phyloP scores from a whole-genome alignment of 2,888 invertebrate species.

The Caenorhabditis auriculariae region DNA sequence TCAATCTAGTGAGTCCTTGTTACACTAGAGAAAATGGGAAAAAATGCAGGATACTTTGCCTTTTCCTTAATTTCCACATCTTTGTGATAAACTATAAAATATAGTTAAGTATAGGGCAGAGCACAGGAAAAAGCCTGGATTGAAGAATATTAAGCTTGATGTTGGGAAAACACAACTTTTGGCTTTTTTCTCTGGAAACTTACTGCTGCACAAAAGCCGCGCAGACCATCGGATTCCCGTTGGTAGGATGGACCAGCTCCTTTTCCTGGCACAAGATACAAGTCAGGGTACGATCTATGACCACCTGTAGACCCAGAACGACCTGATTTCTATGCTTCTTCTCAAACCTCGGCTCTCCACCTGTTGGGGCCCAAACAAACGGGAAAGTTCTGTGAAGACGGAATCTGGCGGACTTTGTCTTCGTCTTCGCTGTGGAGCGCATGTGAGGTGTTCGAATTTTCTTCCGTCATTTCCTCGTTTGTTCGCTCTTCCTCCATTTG shows the following conservation, averaged over 20 bases:
- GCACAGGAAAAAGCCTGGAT: too few species aligned
- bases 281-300: constrained; percentile 37
- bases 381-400: constrained; percentile 31
- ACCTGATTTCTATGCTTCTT: neutral
- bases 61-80: too few species aligned
- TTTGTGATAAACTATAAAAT: too few species aligned
- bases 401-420: constrained; percentile 28
- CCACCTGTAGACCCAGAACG: constrained; percentile 1
- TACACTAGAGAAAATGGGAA: too few species aligned
- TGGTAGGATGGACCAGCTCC: constrained; percentile 42
- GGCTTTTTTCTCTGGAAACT: too few species aligned
- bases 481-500: constrained; percentile 20
- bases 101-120: too few species aligned
- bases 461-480: constrained; percentile 11
- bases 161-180: too few species aligned
- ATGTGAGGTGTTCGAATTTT: constrained; percentile 2
- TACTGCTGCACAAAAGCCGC: constrained; percentile 58
- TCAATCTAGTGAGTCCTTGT: too few species aligned
- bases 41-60: too few species aligned
- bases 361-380: constrained; percentile 53
- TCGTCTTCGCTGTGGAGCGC: constrained; percentile 31
- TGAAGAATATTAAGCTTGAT: too few species aligned
- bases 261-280: constrained; percentile 62
- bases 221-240: constrained; percentile 52
- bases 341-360: constrained; percentile 22